Evolutionary conservation across 2,888 invertebrate genomes (phyloP).

Genomic region (Ischnura elegans): DNA sequence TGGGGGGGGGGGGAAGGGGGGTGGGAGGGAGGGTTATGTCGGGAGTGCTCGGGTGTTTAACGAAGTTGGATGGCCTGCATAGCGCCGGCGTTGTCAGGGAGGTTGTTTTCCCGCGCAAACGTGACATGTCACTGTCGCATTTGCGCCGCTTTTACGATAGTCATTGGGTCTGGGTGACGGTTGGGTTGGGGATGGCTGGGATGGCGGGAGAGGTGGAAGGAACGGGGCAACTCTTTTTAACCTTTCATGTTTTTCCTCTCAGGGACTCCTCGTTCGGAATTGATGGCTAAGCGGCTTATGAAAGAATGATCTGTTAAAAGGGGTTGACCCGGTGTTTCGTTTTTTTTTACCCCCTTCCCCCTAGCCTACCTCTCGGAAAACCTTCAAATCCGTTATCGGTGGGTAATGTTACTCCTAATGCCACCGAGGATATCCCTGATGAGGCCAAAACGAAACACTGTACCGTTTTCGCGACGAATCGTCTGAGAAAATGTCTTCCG

Average conservation of each 20-base stretch:
- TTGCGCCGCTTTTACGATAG: constrained; percentile 41
- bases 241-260: not conserved
- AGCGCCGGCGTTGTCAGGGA: constrained; percentile 54
- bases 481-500: too few relatives aligned
- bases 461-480: too few relatives aligned
- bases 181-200: not conserved
- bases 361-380: not conserved
- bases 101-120: constrained; percentile 47
- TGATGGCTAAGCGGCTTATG: constrained; percentile 52
- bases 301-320: constrained; percentile 51
- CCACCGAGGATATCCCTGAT: not conserved
- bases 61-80: constrained; percentile 59
- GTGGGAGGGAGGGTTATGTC: not conserved
- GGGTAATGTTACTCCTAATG: not conserved
- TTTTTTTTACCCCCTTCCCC: not conserved
- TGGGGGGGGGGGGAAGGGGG: not conserved
- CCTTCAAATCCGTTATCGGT: not conserved
- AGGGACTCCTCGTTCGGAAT: constrained; percentile 25
- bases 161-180: not conserved
- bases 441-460: not conserved
- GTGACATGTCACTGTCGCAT: constrained; percentile 56
- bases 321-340: constrained; percentile 19
- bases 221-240: not conserved
- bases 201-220: not conserved
- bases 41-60: not conserved